Percentiles rank a stretch among this genome's conserved stretches.
phyloP scores from a whole-genome alignment of 2,113 vertebrate species.

The Odobenus rosmarus region DNA sequence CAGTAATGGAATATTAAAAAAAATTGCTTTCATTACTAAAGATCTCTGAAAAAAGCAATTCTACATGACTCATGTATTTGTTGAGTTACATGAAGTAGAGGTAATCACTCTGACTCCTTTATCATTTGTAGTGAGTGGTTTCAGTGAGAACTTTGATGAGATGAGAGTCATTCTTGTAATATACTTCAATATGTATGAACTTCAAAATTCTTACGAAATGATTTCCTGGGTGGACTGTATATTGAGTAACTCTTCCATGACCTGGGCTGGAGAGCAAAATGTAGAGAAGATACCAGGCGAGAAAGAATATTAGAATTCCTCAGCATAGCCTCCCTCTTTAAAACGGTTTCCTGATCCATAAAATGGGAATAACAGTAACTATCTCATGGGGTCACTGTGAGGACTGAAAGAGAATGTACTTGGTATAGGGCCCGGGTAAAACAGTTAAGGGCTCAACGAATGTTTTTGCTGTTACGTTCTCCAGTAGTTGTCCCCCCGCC shows the following conservation, averaged over 20 bases:
- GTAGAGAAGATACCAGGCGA: neutral
- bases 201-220: neutral
- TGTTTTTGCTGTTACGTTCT: neutral
- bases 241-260: neutral
- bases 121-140: neutral
- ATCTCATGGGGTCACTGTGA: neutral
- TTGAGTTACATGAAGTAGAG: neutral
- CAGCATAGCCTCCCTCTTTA: neutral
- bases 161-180: constrained; percentile 20
- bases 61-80: neutral
- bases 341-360: neutral
- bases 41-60: neutral
- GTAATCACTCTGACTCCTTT: neutral
- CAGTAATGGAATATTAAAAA: neutral
- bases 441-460: neutral
- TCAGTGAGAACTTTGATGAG: neutral
- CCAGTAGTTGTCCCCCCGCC: neutral
- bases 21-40: neutral
- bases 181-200: neutral
- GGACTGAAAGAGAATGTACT: neutral
- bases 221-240: neutral
- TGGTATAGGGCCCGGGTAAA: neutral
- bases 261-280: neutral
- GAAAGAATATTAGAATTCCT: neutral
- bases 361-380: neutral